Evolutionary conservation across 2,888 invertebrate species (phyloP).

Genomic region (Mongoloraphidia duomilia): DNA sequence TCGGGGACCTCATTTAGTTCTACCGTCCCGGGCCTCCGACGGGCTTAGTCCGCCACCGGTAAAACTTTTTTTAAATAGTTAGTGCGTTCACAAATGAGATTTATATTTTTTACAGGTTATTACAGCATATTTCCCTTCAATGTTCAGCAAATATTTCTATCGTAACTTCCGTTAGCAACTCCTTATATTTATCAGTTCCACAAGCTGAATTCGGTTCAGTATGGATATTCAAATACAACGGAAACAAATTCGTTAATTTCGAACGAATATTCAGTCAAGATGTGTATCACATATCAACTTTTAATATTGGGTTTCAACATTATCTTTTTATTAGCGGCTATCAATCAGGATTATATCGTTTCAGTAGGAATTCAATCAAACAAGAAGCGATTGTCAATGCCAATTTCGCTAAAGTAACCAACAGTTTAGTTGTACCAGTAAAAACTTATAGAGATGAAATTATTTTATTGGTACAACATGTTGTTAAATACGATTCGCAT

Average conservation of each 20-base stretch:
- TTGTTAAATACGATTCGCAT: constrained; percentile 20
- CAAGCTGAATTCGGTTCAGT: constrained; percentile 19
- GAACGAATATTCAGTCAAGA: constrained; percentile 19
- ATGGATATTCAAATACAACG: constrained; percentile 19
- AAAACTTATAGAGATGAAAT: constrained; percentile 31
- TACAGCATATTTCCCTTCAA: constrained; percentile 20
- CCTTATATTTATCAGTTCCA: constrained; percentile 22
- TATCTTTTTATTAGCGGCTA: constrained; percentile 27
- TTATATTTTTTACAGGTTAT: constrained; percentile 17
- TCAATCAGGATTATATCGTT: constrained; percentile 13
- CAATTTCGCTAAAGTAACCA: constrained; percentile 21
- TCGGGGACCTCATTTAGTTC: no score
- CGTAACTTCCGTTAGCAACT: constrained; percentile 16
- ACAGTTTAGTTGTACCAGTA: constrained; percentile 26
- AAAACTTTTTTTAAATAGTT: neutral
- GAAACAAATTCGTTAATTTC: constrained; percentile 18
- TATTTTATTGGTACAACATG: constrained; percentile 28
- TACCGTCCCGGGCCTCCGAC: no score
- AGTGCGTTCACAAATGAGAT: neutral
- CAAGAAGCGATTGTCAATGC: constrained; percentile 18
- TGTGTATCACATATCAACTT: constrained; percentile 21
- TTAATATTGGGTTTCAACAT: constrained; percentile 24
- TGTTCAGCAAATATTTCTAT: constrained; percentile 19
- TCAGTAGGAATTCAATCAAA: constrained; percentile 19
- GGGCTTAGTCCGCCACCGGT: no score